A percentile compares a stretch with the other conserved stretches of the same genome.
Conservation (phyloP, 2,888 invertebrate genomes). For the Oithona nana region DNA sequence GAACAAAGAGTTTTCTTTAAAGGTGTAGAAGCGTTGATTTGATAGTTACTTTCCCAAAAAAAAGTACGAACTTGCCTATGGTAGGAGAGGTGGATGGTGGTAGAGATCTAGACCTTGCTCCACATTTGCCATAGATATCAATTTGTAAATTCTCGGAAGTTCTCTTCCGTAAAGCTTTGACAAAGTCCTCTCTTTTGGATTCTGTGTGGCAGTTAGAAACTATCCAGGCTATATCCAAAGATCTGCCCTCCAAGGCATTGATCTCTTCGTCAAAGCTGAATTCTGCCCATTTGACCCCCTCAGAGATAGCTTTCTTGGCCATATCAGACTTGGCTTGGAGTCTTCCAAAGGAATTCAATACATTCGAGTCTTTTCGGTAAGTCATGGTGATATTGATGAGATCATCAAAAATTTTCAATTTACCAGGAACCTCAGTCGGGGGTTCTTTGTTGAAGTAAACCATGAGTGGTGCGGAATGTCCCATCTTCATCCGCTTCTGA, state of each 20-base stretch:
- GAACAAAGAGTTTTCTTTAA: too few relatives aligned
- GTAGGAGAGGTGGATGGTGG: background rate
- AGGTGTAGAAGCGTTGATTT: too few relatives aligned
- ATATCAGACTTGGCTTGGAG: too few relatives aligned
- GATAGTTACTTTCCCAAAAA: too few relatives aligned
- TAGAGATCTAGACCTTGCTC: background rate
- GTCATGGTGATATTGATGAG: background rate
- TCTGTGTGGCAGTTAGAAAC: conserved; percentile 3
- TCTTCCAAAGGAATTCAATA: background rate
- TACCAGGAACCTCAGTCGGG: too few relatives aligned
- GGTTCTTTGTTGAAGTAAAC: conserved; percentile 1
- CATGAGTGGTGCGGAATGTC: too few relatives aligned
- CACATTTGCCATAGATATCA: background rate
- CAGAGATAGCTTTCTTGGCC: too few relatives aligned
- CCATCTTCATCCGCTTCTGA: too few relatives aligned
- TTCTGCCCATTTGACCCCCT: too few relatives aligned
- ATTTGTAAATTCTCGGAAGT: background rate
- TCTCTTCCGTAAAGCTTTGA: background rate
- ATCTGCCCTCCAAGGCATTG: too few relatives aligned
- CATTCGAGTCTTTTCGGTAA: conserved; percentile 1
- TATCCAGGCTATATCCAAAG: too few relatives aligned
- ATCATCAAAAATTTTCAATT: background rate
- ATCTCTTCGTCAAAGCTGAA: too few relatives aligned
- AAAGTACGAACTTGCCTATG: background rate
- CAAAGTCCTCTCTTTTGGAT: background rate